These are phyloP conservation scores for Heliconius cydno DNA, from an alignment of 2,888 invertebrate genomes.

Conservation along the genomic window DNA sequence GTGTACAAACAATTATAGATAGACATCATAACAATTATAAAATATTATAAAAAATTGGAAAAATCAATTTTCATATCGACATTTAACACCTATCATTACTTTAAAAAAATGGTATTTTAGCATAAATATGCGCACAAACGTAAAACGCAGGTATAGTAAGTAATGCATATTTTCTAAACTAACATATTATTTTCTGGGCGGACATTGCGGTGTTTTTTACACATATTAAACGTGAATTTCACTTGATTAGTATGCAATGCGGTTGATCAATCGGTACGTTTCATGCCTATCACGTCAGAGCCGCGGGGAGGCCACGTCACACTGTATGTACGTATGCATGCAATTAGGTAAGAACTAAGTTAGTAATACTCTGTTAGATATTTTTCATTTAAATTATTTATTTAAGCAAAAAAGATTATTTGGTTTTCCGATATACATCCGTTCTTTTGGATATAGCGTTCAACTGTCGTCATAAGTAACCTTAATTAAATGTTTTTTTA, in stretches of 20 bases:
- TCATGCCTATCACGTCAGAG: conserved; percentile 62
- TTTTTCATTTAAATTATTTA: neutral
- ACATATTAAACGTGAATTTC: conserved; percentile 61
- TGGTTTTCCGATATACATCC: too few species aligned
- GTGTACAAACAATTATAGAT: too few species aligned
- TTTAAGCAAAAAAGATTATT: neutral
- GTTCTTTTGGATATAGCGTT: too few species aligned
- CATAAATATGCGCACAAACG: neutral
- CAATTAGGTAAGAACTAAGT: conserved; percentile 58
- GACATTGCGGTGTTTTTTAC: conserved; percentile 27
- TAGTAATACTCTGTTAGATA: conserved; percentile 35
- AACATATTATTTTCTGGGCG: conserved; percentile 8
- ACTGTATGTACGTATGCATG: conserved; percentile 41
- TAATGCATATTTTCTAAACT: conserved; percentile 13
- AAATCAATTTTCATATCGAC: neutral
- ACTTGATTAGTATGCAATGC: conserved; percentile 69
- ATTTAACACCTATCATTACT: neutral
- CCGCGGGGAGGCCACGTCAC: conserved; percentile 55
- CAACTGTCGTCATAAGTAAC: too few species aligned
- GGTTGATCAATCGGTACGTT: conserved; percentile 32
- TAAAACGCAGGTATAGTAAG: neutral
- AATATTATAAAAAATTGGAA: neutral
- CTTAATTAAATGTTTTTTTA: too few species aligned
- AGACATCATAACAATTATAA: too few species aligned
- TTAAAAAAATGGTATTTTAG: neutral